phyloP scores from a whole-genome alignment of 2,888 invertebrate species.

The Anorthoa munda region DNA sequence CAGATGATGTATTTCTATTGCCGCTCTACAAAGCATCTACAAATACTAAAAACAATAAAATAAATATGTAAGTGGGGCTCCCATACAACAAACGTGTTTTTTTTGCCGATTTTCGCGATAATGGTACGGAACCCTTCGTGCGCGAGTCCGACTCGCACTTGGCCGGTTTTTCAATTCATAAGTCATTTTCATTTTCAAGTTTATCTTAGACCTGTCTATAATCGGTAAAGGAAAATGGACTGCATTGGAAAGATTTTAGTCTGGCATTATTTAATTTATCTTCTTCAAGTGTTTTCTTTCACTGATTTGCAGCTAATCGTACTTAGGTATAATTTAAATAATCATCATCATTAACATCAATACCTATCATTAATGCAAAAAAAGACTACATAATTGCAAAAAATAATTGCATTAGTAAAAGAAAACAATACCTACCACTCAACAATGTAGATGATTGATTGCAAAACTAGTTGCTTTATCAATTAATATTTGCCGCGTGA shows the following conservation, averaged over 20 bases:
- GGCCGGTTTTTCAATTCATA: background rate
- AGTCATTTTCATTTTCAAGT: background rate
- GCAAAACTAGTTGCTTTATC: slow-evolving; percentile 19
- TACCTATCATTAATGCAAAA: background rate
- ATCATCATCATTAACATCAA: background rate
- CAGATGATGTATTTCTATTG: no score
- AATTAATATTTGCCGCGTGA: slow-evolving; percentile 22
- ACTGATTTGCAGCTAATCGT: no score
- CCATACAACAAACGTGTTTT: no score
- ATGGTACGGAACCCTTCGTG: no score
- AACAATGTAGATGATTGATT: slow-evolving; percentile 44
- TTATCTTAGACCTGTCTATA: background rate
- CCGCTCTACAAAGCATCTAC: no score
- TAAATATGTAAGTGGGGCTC: no score
- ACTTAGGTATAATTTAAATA: background rate
- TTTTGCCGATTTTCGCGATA: no score
- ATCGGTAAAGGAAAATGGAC: background rate
- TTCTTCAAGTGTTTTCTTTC: no score
- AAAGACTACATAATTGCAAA: slow-evolving; percentile 9
- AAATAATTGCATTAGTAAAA: slow-evolving; percentile 5
- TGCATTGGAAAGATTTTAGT: no score
- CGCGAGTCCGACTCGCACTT: no score
- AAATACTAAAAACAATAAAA: no score
- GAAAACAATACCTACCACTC: slow-evolving; percentile 20
- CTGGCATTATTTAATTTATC: no score